Evolutionary conservation across 2,888 invertebrate genomes (phyloP), one percentile per base, ranked within the genome.

Genomic region (Congeria kusceri): DNA sequence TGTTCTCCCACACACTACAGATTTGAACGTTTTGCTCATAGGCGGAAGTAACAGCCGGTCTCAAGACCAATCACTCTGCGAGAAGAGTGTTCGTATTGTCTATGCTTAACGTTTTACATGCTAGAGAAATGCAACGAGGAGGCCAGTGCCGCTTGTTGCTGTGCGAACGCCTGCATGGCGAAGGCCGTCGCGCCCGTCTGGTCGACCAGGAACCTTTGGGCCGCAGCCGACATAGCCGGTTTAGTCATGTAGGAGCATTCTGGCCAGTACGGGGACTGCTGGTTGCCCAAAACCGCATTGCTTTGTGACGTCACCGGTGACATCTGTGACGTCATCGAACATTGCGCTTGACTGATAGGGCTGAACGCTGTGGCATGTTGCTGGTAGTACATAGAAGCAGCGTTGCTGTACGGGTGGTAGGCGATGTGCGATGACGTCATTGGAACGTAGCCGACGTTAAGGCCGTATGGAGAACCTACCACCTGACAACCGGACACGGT

Each of bases 361-460:
- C 69, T 53, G 23, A 67, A 63, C 23, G 58, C 32, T 9, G 27
- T 29, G 15, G 67, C 29, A 44, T 68, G 78, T 11, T 72, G 72
- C 63, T 71, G 65, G 20, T 68, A 67, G 39, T 73, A 57, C n/a
- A 69, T 58, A 5, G 70, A 49, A 7, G 61, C 39, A 23, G 68
- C 46, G 56, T 57, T 23, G 18, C 65, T 58, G 62, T 81, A 85
- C 11, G 85, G 80, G 32, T 86, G 82, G 28, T 81, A 87, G 13
- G 78, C 83, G 15, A 87, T 67, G 18, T 84, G 77, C 1, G 87
- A 87, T 20, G 88, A 69, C 32, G 87, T 87, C 89, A 88, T 89
- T 0, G 87, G 88, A 9, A 88, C 87, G 71, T 89, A 89, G 3
- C 87, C 85, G 13, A 84, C 56, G 28, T 82, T 85, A 59, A 72